Conservation (phyloP, 2,797 vertebrate genomes). For the Simalia tracyae region DNA sequence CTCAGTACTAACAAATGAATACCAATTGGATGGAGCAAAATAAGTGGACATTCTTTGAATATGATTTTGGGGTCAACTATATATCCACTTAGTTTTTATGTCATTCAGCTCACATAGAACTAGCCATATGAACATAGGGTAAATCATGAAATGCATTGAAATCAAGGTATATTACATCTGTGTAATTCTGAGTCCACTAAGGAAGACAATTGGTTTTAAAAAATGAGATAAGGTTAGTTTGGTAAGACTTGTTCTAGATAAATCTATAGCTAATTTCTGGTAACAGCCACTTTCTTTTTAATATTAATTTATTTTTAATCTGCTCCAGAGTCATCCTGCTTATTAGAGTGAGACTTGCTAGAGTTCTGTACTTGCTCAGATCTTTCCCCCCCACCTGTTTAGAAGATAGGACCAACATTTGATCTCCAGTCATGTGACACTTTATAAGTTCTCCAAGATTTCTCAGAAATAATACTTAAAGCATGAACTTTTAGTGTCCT, state of each 20-base stretch:
- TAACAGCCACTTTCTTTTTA: neutral
- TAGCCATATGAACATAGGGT: neutral
- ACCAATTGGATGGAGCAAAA: neutral
- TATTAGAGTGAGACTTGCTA: neutral
- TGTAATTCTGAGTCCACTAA: neutral
- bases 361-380: neutral
- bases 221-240: neutral
- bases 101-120: neutral
- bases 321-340: neutral
- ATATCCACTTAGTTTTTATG: neutral
- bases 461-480: neutral
- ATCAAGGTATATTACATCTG: neutral
- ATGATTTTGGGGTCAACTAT: neutral
- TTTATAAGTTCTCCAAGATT: neutral
- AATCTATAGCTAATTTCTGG: neutral
- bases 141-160: neutral
- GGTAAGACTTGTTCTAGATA: neutral
- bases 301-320: neutral
- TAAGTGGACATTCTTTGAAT: neutral
- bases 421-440: neutral
- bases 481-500: neutral
- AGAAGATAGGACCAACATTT: neutral
- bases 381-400: neutral
- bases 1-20: neutral
- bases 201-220: neutral